phyloP scores from a whole-genome alignment of 2,113 vertebrate species.

The Sceloporus undulatus region DNA sequence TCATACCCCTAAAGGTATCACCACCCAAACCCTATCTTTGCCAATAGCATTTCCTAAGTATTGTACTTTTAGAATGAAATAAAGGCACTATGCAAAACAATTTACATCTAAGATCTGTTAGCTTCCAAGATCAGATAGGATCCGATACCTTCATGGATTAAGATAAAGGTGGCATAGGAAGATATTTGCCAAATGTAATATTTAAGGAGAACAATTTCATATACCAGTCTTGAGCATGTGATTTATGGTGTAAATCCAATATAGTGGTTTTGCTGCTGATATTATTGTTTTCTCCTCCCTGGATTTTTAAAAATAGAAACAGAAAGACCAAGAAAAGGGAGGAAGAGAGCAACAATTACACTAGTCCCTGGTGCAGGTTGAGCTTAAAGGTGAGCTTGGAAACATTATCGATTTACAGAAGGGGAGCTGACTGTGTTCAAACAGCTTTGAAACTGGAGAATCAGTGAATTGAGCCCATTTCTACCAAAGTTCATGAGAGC shows the following conservation, averaged over 20 bases:
- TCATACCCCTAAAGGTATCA: background rate
- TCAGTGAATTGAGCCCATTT: background rate
- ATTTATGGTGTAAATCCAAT: background rate
- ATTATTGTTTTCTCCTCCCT: too few relatives aligned
- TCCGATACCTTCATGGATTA: background rate
- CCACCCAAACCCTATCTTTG: background rate
- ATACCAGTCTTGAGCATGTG: background rate
- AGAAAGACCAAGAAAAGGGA: background rate
- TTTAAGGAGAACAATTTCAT: background rate
- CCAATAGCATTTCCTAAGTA: too few relatives aligned
- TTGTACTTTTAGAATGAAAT: too few relatives aligned
- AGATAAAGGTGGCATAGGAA: background rate
- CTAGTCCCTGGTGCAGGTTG: background rate
- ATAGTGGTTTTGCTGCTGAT: background rate
- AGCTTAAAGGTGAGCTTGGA: background rate
- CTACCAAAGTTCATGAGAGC: background rate
- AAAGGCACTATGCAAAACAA: background rate
- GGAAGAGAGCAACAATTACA: too few relatives aligned
- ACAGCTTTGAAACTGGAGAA: background rate
- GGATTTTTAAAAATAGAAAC: background rate
- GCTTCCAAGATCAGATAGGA: too few relatives aligned
- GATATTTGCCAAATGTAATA: background rate
- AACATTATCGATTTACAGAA: background rate
- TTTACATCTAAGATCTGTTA: background rate
- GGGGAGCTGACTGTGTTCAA: background rate